Base-by-base conservation (phyloP, 2,888 invertebrate genomes). In the Melinopterus prodromus region DNA sequence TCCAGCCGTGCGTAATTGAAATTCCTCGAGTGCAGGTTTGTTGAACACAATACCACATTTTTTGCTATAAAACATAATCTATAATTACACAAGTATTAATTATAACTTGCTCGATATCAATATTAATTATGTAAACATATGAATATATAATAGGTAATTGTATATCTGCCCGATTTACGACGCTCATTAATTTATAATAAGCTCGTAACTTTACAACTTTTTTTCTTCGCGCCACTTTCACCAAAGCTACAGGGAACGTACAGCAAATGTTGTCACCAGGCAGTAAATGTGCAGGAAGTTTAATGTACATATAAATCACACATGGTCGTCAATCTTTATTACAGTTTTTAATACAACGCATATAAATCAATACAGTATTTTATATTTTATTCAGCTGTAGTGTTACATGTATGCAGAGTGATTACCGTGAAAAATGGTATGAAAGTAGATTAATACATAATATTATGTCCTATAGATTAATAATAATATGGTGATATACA, bases 41-140 rank as follows among this genome's bases (percentile, higher is more conserved):
- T 53, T 53, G 7, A 53, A 53, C 53, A 53, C 53, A 53, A 53
- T 53, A 53, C 53, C 9, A 53, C 53, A 9, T 53, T 53, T 53
- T 53, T 53, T 12, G 53, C 53, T 6, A 53, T 53, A 53, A 53
- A 53, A 53, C 53, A 53, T 6, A 53, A 53, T 53, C 53, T 53
- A 53, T 53, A 53, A 53, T 53, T 53, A 53, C 53, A 53, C 53
- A 53, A 53, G 53, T 53, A 53, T 53, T 53, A 53, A 53, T 53
- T 53, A 53, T 53, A 53, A 53, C 53, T 53, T 53, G 53, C 38
- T 53, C 53, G 53, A 7, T 7, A 53, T 53, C 53, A 53, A 53
- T 53, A 53, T 53, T 53, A 53, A 53, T 53, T 53, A 53, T 53
- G 53, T 53, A 53, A 53, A 53, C 53, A 53, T 53, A 53, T 53